phyloP scores from a whole-genome alignment of 2,888 invertebrate species.

The Napeogenes sylphis region DNA sequence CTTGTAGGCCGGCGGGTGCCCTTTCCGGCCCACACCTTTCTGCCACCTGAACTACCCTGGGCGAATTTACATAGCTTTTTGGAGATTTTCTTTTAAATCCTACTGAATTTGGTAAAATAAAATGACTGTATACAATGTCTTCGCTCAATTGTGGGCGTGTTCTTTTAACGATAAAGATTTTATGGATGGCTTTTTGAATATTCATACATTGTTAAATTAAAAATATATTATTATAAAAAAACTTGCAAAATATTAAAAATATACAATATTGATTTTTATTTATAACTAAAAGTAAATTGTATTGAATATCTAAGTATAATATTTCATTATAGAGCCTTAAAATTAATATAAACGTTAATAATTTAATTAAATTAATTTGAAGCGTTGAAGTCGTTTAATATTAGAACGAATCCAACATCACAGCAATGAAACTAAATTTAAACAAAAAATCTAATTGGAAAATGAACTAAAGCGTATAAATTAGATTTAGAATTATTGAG shows the following conservation, averaged over 20 bases:
- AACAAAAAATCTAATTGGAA: background rate
- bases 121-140: background rate
- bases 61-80: conserved; percentile 26
- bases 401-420: background rate
- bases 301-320: no score
- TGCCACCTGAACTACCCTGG: conserved; percentile 31
- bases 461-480: conserved; percentile 3
- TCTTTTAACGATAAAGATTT: no score
- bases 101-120: conserved; percentile 3
- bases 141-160: no score
- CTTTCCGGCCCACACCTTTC: conserved; percentile 36
- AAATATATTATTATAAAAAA: no score
- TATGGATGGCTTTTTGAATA: no score
- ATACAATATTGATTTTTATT: no score
- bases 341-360: no score
- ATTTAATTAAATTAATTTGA: background rate
- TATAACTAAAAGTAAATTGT: no score
- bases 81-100: conserved; percentile 15
- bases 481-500: conserved; percentile 3
- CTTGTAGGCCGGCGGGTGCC: conserved; percentile 37
- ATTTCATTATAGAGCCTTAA: no score
- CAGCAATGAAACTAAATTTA: background rate
- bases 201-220: no score
- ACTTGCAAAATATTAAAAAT: no score
- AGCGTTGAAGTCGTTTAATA: background rate